Conservation (phyloP, 1,140 invertebrate genomes). For the Bombus picipes region DNA sequence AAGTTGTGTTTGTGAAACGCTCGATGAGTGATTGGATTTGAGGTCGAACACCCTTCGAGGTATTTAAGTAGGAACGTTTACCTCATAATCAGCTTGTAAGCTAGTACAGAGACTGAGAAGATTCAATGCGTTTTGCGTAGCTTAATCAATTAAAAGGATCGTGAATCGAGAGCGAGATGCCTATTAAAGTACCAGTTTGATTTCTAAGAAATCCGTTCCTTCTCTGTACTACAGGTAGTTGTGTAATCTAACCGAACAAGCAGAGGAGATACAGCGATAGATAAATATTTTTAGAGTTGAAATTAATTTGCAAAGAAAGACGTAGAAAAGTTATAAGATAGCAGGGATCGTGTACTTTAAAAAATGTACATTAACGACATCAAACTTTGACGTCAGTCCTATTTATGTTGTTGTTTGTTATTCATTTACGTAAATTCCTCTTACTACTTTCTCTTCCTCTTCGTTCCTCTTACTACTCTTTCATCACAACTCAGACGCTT, state of each 20-base stretch:
- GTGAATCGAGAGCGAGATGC: background rate
- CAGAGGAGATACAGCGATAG: background rate
- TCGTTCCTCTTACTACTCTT: background rate
- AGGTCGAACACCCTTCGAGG: background rate
- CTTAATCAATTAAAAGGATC: background rate
- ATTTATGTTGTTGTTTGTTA: background rate
- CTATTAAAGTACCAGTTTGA: background rate
- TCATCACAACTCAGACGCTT: background rate
- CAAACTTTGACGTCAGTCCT: background rate
- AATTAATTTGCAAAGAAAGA: background rate
- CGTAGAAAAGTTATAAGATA: background rate
- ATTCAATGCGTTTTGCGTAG: background rate
- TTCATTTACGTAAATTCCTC: conserved; percentile 22
- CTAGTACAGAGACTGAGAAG: background rate
- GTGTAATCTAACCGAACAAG: background rate
- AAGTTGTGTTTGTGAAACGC: background rate
- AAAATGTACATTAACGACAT: conserved; percentile 32
- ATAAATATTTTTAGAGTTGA: background rate
- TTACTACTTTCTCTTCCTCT: background rate
- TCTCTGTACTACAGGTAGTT: no score
- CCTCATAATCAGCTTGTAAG: background rate
- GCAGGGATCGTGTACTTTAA: background rate
- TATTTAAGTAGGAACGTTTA: background rate
- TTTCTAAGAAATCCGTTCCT: background rate
- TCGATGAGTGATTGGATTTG: background rate